Evolutionary conservation across 2,888 invertebrate species (phyloP).

Genomic region (Hypomecis punctinalis): DNA sequence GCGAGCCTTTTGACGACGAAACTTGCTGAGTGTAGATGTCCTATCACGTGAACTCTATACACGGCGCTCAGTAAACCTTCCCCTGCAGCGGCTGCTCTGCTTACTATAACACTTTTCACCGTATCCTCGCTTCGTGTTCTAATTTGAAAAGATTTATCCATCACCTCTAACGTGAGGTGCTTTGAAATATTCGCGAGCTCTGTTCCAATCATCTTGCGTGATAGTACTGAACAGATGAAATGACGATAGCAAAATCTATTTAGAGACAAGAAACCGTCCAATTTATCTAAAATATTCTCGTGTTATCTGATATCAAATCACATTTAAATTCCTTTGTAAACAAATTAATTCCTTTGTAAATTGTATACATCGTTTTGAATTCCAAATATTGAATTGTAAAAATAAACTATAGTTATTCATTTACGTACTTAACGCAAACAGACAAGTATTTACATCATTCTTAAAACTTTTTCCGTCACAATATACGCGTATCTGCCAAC

Average conservation of each 20-base stretch:
- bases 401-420: too few species aligned
- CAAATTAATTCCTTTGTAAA: constrained; percentile 13
- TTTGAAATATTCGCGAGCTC: constrained; percentile 56
- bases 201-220: constrained; percentile 51
- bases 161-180: constrained; percentile 52
- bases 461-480: too few species aligned
- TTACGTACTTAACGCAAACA: too few species aligned
- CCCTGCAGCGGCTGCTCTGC: constrained; percentile 57
- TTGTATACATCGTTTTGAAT: neutral
- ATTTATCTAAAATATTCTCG: constrained; percentile 24
- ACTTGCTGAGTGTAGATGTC: constrained; percentile 44
- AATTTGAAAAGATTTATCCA: constrained; percentile 55
- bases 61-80: constrained; percentile 64
- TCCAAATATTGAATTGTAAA: neutral
- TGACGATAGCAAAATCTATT: constrained; percentile 29
- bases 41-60: constrained; percentile 56
- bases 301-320: constrained; percentile 17
- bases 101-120: constrained; percentile 50
- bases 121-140: constrained; percentile 56
- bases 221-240: constrained; percentile 2
- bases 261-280: constrained; percentile 31
- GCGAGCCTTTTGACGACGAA: constrained; percentile 61
- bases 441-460: too few species aligned
- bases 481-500: too few species aligned
- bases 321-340: constrained; percentile 7